Conservation (phyloP, 2,113 vertebrate species). For the Onychorhynchus coronatus region DNA sequence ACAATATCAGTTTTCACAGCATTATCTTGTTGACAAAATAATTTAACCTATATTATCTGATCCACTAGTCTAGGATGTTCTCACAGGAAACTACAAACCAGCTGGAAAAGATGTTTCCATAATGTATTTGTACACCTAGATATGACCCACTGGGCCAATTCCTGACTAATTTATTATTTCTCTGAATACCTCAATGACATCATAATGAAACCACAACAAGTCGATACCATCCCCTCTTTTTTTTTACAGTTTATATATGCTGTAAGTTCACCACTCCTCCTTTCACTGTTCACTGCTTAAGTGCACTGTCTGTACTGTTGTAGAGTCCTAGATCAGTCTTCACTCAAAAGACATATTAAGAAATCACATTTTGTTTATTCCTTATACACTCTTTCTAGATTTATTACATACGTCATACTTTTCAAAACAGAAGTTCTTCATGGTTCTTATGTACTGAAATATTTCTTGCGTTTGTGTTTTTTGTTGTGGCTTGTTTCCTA, state of each 20-base stretch:
- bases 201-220: background rate
- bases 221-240: background rate
- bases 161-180: background rate
- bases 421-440: background rate
- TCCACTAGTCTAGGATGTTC: background rate
- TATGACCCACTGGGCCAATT: fast-evolving
- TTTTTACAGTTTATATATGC: background rate
- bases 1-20: background rate
- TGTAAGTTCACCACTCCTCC: background rate
- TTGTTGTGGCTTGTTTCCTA: background rate
- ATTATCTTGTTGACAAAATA: background rate
- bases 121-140: background rate
- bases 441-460: background rate
- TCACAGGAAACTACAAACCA: background rate
- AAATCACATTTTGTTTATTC: background rate
- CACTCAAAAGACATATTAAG: background rate
- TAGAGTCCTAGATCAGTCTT: background rate
- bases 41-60: background rate
- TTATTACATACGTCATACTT: background rate
- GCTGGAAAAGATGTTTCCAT: background rate
- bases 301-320: background rate
- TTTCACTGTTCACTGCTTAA: background rate
- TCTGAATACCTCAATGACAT: background rate
- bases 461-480: background rate
- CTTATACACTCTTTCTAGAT: background rate